These are phyloP conservation scores for Herpetotheres cachinnans DNA, from an alignment of 2,113 vertebrate genomes.

Conservation along the genomic window DNA sequence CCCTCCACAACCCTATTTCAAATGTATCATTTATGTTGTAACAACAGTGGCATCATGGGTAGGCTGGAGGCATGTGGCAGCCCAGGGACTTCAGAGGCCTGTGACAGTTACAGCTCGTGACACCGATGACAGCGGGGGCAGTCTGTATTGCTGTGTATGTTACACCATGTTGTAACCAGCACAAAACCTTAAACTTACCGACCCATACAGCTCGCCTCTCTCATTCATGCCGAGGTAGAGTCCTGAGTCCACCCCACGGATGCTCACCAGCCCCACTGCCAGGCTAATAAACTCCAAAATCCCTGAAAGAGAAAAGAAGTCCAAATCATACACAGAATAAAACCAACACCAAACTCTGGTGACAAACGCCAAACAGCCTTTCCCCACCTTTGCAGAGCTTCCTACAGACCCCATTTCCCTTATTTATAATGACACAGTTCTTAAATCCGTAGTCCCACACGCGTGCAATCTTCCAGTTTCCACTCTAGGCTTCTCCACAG, in stretches of 20 bases:
- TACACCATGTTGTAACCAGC: neutral
- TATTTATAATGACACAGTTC: neutral
- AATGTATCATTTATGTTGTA: accelerated
- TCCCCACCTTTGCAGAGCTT: neutral
- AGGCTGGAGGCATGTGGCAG: neutral
- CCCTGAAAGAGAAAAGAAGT: slow-evolving; percentile 74
- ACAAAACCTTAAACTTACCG: slow-evolving; percentile 83
- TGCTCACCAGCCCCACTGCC: slow-evolving; percentile 98
- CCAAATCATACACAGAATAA: neutral
- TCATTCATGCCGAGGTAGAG: slow-evolving; percentile 99
- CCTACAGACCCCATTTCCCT: neutral
- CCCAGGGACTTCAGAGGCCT: neutral
- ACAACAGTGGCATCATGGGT: neutral
- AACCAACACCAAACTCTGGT: neutral
- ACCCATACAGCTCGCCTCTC: slow-evolving; percentile 96
- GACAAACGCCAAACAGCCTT: neutral
- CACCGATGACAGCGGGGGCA: accelerated
- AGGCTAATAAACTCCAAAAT: slow-evolving; percentile 99
- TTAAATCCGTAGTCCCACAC: neutral
- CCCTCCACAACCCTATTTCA: neutral
- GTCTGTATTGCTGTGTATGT: neutral
- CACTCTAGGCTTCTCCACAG: neutral
- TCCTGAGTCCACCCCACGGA: slow-evolving; percentile 95
- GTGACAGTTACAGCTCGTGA: neutral
- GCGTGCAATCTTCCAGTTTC: neutral